Percentiles rank a stretch among this genome's conserved stretches.
Evolutionary conservation across 2,888 invertebrate genomes (phyloP).

Genomic region (Strigamia transsilvanica): DNA sequence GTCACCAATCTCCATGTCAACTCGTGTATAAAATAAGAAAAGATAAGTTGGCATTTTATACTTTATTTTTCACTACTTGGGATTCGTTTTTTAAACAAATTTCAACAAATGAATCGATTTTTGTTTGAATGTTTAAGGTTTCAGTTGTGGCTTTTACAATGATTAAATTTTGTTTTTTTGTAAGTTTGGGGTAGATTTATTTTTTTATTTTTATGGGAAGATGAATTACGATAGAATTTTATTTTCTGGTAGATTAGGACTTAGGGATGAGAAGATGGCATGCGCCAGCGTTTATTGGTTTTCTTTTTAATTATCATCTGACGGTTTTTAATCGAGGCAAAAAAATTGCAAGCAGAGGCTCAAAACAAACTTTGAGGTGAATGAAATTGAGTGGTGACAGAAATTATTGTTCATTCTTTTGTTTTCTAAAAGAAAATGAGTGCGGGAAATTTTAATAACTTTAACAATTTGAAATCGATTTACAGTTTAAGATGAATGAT

Average conservation of each 20-base stretch:
- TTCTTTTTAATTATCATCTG: background rate
- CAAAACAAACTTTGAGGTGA: too few species aligned
- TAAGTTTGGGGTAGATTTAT: background rate
- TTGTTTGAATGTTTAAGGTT: background rate
- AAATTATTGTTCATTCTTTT: too few species aligned
- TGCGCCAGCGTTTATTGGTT: background rate
- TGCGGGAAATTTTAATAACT: too few species aligned
- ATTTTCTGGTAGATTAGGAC: background rate
- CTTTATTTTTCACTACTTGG: background rate
- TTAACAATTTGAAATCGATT: background rate
- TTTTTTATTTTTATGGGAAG: background rate
- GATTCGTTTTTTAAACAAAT: background rate
- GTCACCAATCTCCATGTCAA: too few species aligned
- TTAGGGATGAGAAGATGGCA: background rate
- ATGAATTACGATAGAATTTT: background rate
- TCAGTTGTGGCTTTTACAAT: slow-evolving; percentile 2
- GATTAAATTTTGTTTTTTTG: background rate
- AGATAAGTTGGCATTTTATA: background rate
- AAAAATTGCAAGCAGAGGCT: background rate
- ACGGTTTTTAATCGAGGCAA: background rate
- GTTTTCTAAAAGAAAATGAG: too few species aligned
- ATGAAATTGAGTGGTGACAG: too few species aligned
- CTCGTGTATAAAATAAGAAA: too few species aligned
- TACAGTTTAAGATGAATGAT: background rate
- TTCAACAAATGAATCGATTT: background rate